phyloP scores from a whole-genome alignment of 53 echinoderm and acorn worm genomes.

The Crossaster papposus region DNA sequence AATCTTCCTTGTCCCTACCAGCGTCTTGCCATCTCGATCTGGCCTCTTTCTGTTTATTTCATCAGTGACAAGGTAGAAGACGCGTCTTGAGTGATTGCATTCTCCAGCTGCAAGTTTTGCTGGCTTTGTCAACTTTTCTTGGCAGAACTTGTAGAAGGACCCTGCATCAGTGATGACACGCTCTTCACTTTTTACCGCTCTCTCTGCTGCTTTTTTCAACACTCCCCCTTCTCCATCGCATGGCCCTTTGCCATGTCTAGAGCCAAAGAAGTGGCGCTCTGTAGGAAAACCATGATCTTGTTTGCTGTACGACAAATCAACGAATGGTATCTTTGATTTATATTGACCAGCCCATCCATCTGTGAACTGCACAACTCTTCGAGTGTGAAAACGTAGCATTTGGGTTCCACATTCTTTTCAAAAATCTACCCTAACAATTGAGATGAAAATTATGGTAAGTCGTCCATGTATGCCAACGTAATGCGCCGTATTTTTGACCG shows the following conservation, averaged over 20 bases:
- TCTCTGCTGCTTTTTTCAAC: slow-evolving; percentile 39
- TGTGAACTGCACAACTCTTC: slow-evolving; percentile 35
- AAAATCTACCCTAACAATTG: no score
- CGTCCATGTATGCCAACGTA: no score
- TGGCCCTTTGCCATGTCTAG: slow-evolving; percentile 56
- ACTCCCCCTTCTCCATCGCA: slow-evolving; percentile 64
- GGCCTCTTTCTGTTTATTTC: slow-evolving; percentile 53
- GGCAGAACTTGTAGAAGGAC: slow-evolving; percentile 50
- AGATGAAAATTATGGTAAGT: no score
- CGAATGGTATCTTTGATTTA: slow-evolving; percentile 34
- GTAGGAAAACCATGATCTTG: slow-evolving; percentile 4
- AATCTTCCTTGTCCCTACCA: slow-evolving; percentile 29
- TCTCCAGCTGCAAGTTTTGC: slow-evolving; percentile 38
- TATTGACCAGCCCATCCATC: slow-evolving; percentile 42
- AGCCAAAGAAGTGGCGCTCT: slow-evolving; percentile 24
- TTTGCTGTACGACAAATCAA: slow-evolving; percentile 27
- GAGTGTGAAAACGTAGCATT: no score
- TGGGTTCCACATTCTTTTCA: no score
- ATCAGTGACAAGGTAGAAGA: slow-evolving; percentile 46
- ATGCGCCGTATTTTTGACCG: no score
- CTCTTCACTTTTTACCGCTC: slow-evolving; percentile 43
- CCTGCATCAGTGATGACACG: slow-evolving; percentile 49
- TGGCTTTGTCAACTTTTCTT: slow-evolving; percentile 57
- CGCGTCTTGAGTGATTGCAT: slow-evolving; percentile 47
- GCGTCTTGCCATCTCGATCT: slow-evolving; percentile 34